Conservation (phyloP, 2,888 invertebrate species). For the Anthrax anthrax region DNA sequence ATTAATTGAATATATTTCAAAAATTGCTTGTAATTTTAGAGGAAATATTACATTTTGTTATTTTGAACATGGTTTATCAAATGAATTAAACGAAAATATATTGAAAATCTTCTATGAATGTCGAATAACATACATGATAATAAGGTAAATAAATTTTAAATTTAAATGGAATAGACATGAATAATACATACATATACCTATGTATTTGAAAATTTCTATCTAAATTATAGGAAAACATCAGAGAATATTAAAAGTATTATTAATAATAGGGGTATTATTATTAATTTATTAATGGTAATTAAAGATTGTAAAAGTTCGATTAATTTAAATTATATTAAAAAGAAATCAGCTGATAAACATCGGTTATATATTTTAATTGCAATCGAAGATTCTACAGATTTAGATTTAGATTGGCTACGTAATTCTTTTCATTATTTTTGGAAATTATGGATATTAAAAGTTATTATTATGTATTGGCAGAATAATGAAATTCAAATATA, state of each 20-base stretch:
- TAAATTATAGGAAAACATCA: slow-evolving; percentile 1
- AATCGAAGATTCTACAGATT: slow-evolving; percentile 16
- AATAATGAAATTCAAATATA: slow-evolving; percentile 33
- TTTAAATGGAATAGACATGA: too few species aligned
- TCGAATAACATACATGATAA: slow-evolving; percentile 22
- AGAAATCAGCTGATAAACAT: slow-evolving; percentile 26
- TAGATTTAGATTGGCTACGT: slow-evolving; percentile 24
- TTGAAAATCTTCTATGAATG: slow-evolving; percentile 22
- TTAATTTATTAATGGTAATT: slow-evolving; percentile 26
- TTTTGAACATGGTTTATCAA: slow-evolving; percentile 22
- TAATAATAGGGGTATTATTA: slow-evolving; percentile 24
- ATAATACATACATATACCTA: too few species aligned
- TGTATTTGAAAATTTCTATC: too few species aligned
- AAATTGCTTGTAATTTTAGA: slow-evolving; percentile 20
- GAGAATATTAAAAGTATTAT: slow-evolving; percentile 15
- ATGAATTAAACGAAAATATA: slow-evolving; percentile 20
- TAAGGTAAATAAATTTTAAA: slow-evolving; percentile 18
- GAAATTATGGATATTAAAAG: slow-evolving; percentile 39
- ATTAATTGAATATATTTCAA: not conserved
- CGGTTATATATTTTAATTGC: slow-evolving; percentile 24
- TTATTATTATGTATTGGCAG: slow-evolving; percentile 23
- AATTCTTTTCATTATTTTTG: slow-evolving; percentile 39
- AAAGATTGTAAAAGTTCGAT: slow-evolving; percentile 22
- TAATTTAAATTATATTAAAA: slow-evolving; percentile 21
- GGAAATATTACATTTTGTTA: slow-evolving; percentile 21